Percentiles rank a stretch among this genome's conserved stretches.
Evolutionary conservation across 1,140 invertebrate species (phyloP).

Genomic region (Chironomus striatipennis): DNA sequence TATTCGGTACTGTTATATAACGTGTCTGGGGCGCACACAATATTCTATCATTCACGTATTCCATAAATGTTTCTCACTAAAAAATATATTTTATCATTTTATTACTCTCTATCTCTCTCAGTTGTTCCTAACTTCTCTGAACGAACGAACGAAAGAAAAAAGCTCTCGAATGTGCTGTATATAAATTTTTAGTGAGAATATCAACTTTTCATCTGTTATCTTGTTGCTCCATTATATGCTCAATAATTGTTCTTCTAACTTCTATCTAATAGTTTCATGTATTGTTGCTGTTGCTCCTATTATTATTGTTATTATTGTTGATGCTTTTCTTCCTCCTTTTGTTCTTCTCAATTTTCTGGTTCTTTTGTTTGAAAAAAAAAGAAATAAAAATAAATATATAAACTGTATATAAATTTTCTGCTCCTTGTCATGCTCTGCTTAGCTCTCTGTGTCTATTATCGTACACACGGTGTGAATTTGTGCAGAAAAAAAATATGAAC

Average conservation of each 20-base stretch:
- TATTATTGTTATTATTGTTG: no score
- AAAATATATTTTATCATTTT: not conserved
- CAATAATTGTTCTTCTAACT: slow-evolving; percentile 19
- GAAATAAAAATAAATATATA: no score
- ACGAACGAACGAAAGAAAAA: not conserved
- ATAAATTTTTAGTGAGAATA: not conserved
- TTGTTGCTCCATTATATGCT: slow-evolving; percentile 19
- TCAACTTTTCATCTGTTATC: not conserved
- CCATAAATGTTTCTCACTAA: not conserved
- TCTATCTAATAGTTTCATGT: not conserved
- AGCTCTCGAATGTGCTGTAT: not conserved
- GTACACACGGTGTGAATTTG: no score
- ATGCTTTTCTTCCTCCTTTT: no score
- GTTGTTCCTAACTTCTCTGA: not conserved
- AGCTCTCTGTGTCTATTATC: no score
- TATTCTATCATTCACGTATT: not conserved
- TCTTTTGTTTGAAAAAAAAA: no score
- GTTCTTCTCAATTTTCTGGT: no score
- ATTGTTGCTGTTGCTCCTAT: no score
- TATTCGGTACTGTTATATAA: not conserved
- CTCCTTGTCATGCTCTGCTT: no score
- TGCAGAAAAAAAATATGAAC: no score
- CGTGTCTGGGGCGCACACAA: not conserved
- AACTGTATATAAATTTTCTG: no score
- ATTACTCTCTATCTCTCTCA: not conserved